phyloP scores from a whole-genome alignment of 2,888 invertebrate species.

The Anodontia alba region DNA sequence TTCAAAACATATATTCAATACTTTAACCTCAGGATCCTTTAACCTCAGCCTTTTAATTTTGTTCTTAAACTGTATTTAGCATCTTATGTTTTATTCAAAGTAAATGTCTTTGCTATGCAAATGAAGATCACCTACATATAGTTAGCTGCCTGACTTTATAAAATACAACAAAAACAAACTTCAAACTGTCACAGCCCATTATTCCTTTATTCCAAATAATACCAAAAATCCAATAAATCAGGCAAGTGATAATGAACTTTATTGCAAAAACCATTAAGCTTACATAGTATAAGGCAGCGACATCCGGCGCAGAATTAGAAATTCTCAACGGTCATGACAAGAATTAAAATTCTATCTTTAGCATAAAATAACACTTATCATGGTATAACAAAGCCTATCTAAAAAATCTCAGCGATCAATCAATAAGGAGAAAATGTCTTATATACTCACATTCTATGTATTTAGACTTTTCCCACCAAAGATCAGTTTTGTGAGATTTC shows the following conservation, averaged over 20 bases:
- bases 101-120: background rate
- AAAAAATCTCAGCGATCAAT: slow-evolving; percentile 13
- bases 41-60: too few relatives aligned
- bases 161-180: slow-evolving; percentile 40
- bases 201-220: slow-evolving; percentile 39
- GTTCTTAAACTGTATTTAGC: background rate
- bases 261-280: slow-evolving; percentile 49
- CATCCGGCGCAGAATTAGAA: slow-evolving; percentile 45
- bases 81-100: background rate
- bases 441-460: slow-evolving; percentile 22
- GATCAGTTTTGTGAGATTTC: too few relatives aligned
- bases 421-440: slow-evolving; percentile 22
- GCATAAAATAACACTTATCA: slow-evolving; percentile 65
- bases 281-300: slow-evolving; percentile 50
- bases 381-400: slow-evolving; percentile 7
- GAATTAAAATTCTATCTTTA: slow-evolving; percentile 64
- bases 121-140: background rate
- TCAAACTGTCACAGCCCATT: slow-evolving; percentile 48
- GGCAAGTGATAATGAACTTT: slow-evolving; percentile 37
- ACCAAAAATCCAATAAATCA: slow-evolving; percentile 45
- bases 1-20: too few relatives aligned
- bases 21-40: too few relatives aligned
- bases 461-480: too few relatives aligned
- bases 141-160: background rate
- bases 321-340: slow-evolving; percentile 56